phyloP scores from a whole-genome alignment of 2,113 vertebrate species.

The Sarotherodon lohbergeri region DNA sequence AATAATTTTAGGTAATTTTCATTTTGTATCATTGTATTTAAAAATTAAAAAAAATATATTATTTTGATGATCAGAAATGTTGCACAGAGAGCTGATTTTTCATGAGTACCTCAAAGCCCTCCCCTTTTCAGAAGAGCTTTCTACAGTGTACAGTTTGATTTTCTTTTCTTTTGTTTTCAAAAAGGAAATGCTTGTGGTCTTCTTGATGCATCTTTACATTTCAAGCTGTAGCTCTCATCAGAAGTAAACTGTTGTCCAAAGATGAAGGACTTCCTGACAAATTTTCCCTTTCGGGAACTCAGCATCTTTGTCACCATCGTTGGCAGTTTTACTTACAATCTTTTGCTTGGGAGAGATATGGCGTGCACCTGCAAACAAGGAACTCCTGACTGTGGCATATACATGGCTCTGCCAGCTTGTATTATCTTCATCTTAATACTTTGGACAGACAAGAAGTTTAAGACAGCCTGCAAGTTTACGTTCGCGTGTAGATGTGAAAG shows the following conservation, averaged over 20 bases:
- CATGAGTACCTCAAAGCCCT: not conserved
- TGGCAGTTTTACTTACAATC: not conserved
- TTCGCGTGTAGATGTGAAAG: accelerated
- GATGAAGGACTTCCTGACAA: not conserved
- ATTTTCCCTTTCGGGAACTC: not conserved
- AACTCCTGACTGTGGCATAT: not conserved
- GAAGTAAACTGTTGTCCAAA: not conserved
- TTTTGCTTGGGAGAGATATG: not conserved
- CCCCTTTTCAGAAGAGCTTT: not conserved
- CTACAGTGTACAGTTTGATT: not conserved
- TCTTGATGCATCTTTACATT: not conserved
- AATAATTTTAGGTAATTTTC: not conserved
- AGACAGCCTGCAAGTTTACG: not conserved
- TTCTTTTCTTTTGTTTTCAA: not conserved
- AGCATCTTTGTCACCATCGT: not conserved
- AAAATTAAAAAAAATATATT: not conserved
- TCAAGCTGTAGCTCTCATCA: not conserved
- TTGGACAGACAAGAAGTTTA: not conserved
- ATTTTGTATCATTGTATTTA: not conserved
- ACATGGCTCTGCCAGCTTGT: not conserved
- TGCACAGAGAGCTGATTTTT: not conserved
- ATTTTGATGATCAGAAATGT: not conserved
- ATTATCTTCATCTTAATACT: not conserved
- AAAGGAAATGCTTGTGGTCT: not conserved
- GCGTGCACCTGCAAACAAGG: not conserved